Base-by-base conservation (phyloP, 2,113 vertebrate species). In the Nyctereutes procyonoides region DNA sequence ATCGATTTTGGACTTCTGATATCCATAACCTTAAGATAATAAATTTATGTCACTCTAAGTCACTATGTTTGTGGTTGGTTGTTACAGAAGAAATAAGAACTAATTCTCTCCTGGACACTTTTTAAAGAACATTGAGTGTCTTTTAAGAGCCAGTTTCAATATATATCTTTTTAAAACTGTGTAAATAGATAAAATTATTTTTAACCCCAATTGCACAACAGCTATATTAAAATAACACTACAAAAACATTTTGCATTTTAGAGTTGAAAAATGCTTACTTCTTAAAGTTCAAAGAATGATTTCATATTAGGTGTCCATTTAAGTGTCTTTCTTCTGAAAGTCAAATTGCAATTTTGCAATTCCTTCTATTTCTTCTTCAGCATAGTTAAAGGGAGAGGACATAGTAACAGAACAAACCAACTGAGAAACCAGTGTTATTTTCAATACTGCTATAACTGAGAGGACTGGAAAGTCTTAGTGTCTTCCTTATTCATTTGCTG, bases 341-440 rank as follows among this genome's bases (percentile, higher is more conserved):
- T 15, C 28, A 69, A 92, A 83, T 56, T 38, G 4, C 20, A 89
- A 28, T 90, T 91, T 92, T 92, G 17, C 11, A 80, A 79, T 83
- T 69, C 8, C 32, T 97, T 93, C 48, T 11, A 43, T 74, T 87
- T 97, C 92, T 92, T 67, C n/a, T 85, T 77, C 19, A 95, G n/a
- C 60, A 79, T 4, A 83, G 28, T 92, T 89, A 93, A 65, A 30
- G 8, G 88, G 90, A 95, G 83, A 76, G 56, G 84, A 48, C 12
- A n/a, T 7, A 30, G n/a, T 80, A 95, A 20, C 24, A 90, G 32
- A 90, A 92, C 28, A 82, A 97, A 85, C 62, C 77, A 90, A 76
- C 67, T 83, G 69, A 97, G 85, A 93, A 96, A 85, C 53, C 87
- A 93, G 63, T 26, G 53, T 48, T 92, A 55, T 69, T 92, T 97